Evolutionary conservation across 2,888 invertebrate genomes (phyloP), one percentile per base, ranked within the genome.

Genomic region (Mythimna vitellina): DNA sequence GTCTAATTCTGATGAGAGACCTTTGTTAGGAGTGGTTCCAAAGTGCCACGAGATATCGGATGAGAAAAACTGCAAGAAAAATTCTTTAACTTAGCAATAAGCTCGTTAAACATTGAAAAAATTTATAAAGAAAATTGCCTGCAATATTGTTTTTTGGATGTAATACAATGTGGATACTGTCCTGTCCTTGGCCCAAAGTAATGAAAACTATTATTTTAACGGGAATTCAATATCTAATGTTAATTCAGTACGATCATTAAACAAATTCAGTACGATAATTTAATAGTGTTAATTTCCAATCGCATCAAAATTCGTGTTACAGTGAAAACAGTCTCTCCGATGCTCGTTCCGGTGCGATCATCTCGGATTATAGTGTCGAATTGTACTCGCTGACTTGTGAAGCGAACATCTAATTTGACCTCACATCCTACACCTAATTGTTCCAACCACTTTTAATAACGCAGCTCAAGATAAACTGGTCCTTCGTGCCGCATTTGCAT

Each of bases 291-390:
- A 17, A 17, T 57, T 14, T 20, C 17, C 3, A 29, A 25, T 0
- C 10, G 3, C 32, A 32, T 57, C 25, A n/a, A 10, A 10, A n/a
- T 8, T 53, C 73, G 76, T 76, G 63, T 57, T 46, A 73, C 78
- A 93, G 88, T 89, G 95, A 88, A 92, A 90, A 92, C 92, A 75
- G 70, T 67, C 32, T 29, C 68, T 60, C 80, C 78, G 84, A 92
- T 89, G 92, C 88, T 90, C 92, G 94, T 94, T 94, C 94, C 94
- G 94, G 93, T 92, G 93, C 90, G 90, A 90, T 93, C 93, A 94
- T 92, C 93, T 91, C 89, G 89, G 86, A 92, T 93, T 92, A 92
- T 90, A 89, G 90, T 91, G 91, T 93, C 94, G 93, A 95, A 93
- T 93, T 91, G 92, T 91, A 91, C 89, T 91, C 90, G 88, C 90